A percentile compares a stretch with the other conserved stretches of the same genome.
These are phyloP conservation scores for Drosophila peninsularis DNA, from an alignment of 2,888 invertebrate species.

Conservation along the genomic window DNA sequence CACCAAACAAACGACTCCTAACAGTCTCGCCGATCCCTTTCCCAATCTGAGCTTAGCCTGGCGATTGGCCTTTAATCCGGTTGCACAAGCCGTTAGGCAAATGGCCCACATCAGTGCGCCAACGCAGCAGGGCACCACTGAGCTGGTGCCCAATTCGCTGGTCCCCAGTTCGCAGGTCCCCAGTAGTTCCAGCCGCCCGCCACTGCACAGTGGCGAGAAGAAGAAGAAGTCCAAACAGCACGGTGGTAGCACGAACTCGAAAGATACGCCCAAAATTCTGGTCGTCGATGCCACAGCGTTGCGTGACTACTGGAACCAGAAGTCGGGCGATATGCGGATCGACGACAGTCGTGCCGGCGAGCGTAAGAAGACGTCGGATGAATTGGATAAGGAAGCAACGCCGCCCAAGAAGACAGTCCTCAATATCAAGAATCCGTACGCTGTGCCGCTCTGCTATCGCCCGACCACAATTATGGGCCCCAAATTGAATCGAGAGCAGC, in stretches of 20 bases:
- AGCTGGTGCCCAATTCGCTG: neutral
- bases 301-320: slow-evolving; percentile 8
- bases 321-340: neutral
- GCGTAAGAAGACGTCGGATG: neutral
- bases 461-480: slow-evolving; percentile 49
- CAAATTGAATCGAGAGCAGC: slow-evolving; percentile 4
- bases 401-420: slow-evolving; percentile 2
- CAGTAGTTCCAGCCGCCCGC: neutral
- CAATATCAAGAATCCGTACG: slow-evolving; percentile 3
- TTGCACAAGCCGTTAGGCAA: neutral
- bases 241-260: neutral
- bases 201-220: neutral
- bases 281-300: slow-evolving; percentile 14
- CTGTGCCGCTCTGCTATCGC: slow-evolving; percentile 46
- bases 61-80: slow-evolving; percentile 34
- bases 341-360: neutral
- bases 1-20: neutral
- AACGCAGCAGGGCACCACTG: neutral
- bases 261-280: slow-evolving; percentile 12
- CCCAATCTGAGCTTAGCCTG: slow-evolving; percentile 34
- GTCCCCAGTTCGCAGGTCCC: neutral
- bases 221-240: neutral
- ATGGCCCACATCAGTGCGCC: neutral
- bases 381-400: neutral
- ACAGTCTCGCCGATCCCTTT: neutral